phyloP scores from a whole-genome alignment of 1,140 invertebrate genomes.

The Pollicipes pollicipes region DNA sequence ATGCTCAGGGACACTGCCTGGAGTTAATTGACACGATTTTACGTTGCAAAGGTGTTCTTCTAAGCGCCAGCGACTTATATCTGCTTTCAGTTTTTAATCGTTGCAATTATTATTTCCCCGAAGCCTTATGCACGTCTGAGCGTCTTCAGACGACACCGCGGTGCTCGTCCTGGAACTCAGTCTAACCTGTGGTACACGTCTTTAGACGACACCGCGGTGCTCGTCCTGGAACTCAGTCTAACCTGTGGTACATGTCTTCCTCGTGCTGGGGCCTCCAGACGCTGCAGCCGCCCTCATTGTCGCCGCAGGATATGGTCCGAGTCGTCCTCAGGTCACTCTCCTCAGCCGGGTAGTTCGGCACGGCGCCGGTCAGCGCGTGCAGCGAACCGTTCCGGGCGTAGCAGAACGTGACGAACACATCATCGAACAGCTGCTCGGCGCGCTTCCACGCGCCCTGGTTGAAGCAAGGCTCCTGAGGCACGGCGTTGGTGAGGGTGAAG shows the following conservation, averaged over 20 bases:
- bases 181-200: conserved; percentile 43
- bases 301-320: conserved; percentile 65
- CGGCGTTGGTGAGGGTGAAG: conserved; percentile 57
- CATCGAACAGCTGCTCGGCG: conserved; percentile 42
- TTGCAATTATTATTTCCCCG: too few species aligned
- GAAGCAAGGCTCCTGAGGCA: conserved; percentile 47
- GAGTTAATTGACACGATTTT: too few species aligned
- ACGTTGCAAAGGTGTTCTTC: too few species aligned
- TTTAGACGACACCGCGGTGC: too few species aligned
- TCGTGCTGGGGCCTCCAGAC: conserved; percentile 49
- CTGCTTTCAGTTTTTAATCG: too few species aligned
- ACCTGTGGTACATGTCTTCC: conserved; percentile 83
- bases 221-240: conserved; percentile 67
- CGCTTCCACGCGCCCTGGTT: conserved; percentile 72
- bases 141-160: too few species aligned
- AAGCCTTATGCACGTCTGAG: too few species aligned
- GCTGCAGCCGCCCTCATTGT: conserved; percentile 56
- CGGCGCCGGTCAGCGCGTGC: conserved; percentile 22
- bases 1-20: too few species aligned
- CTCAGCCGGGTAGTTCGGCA: conserved; percentile 51
- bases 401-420: conserved; percentile 56
- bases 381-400: conserved; percentile 33
- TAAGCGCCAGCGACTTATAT: too few species aligned
- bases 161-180: conserved; percentile 67
- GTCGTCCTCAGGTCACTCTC: conserved; percentile 70